These are phyloP conservation scores for Notodonta dromedarius DNA, from an alignment of 2,888 invertebrate species.

Conservation along the genomic window DNA sequence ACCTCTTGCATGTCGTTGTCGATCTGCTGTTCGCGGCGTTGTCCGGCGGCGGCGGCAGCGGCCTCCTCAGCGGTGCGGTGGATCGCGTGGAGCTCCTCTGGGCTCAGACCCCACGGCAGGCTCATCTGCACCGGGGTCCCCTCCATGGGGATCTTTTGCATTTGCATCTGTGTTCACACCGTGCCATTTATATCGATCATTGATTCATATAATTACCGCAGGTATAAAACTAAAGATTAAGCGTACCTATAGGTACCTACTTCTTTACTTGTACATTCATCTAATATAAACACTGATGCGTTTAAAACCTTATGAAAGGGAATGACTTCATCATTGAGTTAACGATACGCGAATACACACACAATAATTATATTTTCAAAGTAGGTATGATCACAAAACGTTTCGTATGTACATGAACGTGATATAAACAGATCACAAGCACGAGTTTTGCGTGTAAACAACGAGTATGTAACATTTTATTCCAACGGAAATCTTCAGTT, in stretches of 20 bases:
- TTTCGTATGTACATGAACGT: background rate
- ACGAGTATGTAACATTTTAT: background rate
- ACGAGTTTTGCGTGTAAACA: conserved; percentile 2
- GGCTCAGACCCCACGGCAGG: conserved; percentile 74
- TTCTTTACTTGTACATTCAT: too few species aligned
- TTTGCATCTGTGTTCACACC: background rate
- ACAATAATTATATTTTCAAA: too few species aligned
- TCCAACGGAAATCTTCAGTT: conserved; percentile 8
- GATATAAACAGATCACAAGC: background rate
- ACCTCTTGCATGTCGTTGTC: conserved; percentile 82
- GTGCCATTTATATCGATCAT: background rate
- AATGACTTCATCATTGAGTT: too few species aligned
- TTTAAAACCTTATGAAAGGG: too few species aligned
- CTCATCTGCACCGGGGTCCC: conserved; percentile 67
- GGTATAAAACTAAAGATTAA: too few species aligned
- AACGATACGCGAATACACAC: too few species aligned
- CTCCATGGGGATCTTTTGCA: conserved; percentile 70
- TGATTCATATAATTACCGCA: background rate
- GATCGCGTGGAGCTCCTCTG: conserved; percentile 73
- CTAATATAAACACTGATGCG: too few species aligned
- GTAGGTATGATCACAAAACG: background rate
- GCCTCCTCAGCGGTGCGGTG: conserved; percentile 76
- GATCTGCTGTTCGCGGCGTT: conserved; percentile 69
- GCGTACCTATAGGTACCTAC: too few species aligned
- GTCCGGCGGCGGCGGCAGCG: conserved; percentile 57